Conservation (phyloP, 30 jellyfish, hydroid and myxozoan species). For the Mastigias papua region DNA sequence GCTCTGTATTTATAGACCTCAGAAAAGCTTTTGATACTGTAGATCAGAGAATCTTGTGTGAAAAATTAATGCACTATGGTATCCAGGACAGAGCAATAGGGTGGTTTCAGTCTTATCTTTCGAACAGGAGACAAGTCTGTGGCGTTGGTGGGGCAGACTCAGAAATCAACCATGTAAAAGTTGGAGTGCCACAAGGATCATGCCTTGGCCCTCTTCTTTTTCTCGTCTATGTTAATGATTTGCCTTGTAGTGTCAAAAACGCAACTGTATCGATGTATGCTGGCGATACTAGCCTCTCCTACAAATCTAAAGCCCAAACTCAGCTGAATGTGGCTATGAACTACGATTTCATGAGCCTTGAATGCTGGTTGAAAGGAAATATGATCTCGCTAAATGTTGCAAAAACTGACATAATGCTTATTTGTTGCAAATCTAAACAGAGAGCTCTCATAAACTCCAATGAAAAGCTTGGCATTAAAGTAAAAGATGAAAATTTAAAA, state of each 20-base stretch:
- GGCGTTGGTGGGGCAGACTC: not conserved
- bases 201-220: constrained; percentile 6
- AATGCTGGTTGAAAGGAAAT: constrained; percentile 7
- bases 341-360: constrained; percentile 15
- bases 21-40: not conserved
- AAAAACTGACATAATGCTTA: too few species aligned
- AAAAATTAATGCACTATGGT: not conserved
- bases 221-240: not conserved
- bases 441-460: too few species aligned
- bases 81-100: not conserved
- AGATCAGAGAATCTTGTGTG: not conserved
- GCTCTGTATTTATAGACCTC: not conserved
- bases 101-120: not conserved
- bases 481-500: too few species aligned
- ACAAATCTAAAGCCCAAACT: constrained; percentile 4
- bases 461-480: too few species aligned
- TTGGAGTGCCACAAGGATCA: constrained; percentile 15
- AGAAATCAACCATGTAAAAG: not conserved
- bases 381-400: too few species aligned
- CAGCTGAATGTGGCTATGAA: too few species aligned
- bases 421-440: too few species aligned
- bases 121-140: not conserved
- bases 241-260: not conserved
- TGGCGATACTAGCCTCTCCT: not conserved
- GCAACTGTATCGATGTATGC: constrained; percentile 16